Evolutionary conservation across 2,113 vertebrate species (phyloP).

Genomic region (Tragelaphus buxtoni): DNA sequence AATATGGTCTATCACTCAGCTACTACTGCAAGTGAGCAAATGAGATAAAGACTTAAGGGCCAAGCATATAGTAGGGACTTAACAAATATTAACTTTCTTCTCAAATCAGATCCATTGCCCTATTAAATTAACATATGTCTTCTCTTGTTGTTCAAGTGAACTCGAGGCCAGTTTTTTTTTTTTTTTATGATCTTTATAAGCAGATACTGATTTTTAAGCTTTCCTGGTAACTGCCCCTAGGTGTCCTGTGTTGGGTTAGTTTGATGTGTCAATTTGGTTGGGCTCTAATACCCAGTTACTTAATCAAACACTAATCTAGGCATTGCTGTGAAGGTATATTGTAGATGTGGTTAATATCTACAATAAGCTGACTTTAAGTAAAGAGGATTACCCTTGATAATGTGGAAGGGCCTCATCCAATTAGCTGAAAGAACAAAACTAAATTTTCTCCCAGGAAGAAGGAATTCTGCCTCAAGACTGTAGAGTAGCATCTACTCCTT

Average conservation of each 20-base stretch:
- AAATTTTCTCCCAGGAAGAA: not conserved
- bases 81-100: constrained; percentile 2
- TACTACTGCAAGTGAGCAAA: not conserved
- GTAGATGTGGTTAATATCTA: not conserved
- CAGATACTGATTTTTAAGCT: not conserved
- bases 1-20: not conserved
- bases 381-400: not conserved
- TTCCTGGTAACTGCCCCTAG: not conserved
- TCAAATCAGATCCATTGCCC: not conserved
- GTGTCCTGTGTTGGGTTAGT: not conserved
- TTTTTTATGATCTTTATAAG: not conserved
- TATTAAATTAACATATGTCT: not conserved
- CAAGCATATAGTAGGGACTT: not conserved
- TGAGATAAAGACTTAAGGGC: not conserved
- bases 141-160: not conserved
- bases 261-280: not conserved
- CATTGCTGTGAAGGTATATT: not conserved
- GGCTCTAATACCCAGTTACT: not conserved
- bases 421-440: constrained; percentile 1
- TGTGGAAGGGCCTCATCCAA: not conserved
- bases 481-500: not conserved
- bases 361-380: not conserved
- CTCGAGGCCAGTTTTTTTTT: not conserved
- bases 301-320: not conserved
- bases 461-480: not conserved